Evolutionary conservation across 2,888 invertebrate species (phyloP), one percentile per base, ranked within the genome.

Genomic region (Dryobotodes eremita): DNA sequence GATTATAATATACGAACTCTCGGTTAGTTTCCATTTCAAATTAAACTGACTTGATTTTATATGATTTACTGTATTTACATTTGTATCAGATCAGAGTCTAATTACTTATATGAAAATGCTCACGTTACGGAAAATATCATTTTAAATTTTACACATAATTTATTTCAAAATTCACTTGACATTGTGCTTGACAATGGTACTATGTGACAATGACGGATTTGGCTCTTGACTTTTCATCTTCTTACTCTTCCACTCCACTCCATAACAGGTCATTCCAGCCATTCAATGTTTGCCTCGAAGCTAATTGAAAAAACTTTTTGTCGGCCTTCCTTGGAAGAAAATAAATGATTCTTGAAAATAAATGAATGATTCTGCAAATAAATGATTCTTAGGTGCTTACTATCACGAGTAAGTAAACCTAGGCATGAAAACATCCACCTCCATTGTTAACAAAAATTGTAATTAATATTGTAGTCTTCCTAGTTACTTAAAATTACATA

Each of bases 81-180:
- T 85, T 82, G 71, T 74, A 77, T 26, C 50, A 59, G 55, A 50
- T 62, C 20, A 48, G n/a, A 61, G 31, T 71, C 13, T 31, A 36
- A 36, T 59, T 69, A 65, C 62, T 61, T 74, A 42, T 71, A 64
- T 50, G 10, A 75, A 57, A 77, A 53, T 42, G 11, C 13, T 59
- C 42, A 31, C 61, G 23, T 31, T 36, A 62, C 2, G 53, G 50
- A 72, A 70, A 83, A 64, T 75, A 75, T 77, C 72, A 86, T 84
- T 86, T 84, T 75, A 82, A 86, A 79, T 86, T 86, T 86, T 72
- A 62, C n/a, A 59, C 23, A 26, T 71, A 48, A 75, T 81, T 79
- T 77, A 77, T 69, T 77, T 61, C 62, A 55, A 72, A 81, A 71
- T 72, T 72, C 59, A 26, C 26, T 73, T 78, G 74, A 76, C 59